Percentiles rank a stretch among this genome's conserved stretches.
Conservation (phyloP, 2,797 vertebrate species). For the Pantherophis alleghaniensis region DNA sequence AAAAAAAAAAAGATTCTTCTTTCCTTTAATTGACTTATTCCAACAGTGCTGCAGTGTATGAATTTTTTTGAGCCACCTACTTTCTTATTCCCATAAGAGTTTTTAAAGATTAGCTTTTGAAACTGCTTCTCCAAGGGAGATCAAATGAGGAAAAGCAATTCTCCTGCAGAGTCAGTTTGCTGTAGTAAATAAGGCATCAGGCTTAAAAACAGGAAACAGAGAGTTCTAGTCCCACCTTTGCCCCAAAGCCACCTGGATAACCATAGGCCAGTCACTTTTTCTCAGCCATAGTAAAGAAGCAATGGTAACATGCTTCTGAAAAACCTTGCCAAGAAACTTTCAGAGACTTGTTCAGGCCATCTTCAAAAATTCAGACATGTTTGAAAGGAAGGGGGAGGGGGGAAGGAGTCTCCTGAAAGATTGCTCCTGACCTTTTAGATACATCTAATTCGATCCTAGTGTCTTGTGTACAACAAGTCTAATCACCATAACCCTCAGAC, state of each 20-base stretch:
- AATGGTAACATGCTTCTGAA: too few species aligned
- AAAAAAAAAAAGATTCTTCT: background rate
- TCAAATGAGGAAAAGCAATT: background rate
- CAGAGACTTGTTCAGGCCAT: too few species aligned
- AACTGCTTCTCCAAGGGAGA: background rate
- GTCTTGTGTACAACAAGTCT: background rate
- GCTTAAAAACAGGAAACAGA: too few species aligned
- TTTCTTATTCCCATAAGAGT: background rate
- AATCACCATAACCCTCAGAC: background rate
- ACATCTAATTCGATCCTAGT: background rate
- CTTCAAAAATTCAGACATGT: too few species aligned
- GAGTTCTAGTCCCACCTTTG: too few species aligned
- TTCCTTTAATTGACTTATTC: background rate
- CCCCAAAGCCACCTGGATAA: too few species aligned
- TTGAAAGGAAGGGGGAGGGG: too few species aligned
- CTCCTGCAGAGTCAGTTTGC: too few species aligned
- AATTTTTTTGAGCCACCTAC: background rate
- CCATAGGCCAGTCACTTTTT: too few species aligned
- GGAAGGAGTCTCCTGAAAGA: background rate
- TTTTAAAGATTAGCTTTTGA: background rate
- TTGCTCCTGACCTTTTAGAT: background rate
- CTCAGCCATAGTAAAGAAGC: too few species aligned
- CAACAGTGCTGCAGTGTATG: background rate
- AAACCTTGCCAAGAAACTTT: too few species aligned
- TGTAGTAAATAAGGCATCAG: too few species aligned